Conservation (phyloP, 1,140 invertebrate species). For the Trichonephila clavata region DNA sequence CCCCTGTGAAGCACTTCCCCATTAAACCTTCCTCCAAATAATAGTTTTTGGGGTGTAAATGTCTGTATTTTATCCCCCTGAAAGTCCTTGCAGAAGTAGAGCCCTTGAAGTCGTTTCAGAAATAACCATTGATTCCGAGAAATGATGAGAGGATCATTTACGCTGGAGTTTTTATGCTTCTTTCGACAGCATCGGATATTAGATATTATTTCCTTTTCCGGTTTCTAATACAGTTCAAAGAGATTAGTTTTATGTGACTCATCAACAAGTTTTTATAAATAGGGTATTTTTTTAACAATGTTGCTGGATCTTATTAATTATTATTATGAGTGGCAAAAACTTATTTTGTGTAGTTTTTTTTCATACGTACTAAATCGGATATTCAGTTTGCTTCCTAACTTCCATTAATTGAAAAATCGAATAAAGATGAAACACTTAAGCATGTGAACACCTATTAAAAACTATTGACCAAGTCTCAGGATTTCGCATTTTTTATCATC, state of each 20-base stretch:
- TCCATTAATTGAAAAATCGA: no score
- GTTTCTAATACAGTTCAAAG: not conserved
- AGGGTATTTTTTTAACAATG: no score
- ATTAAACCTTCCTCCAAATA: conserved; percentile 48
- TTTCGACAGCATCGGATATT: not conserved
- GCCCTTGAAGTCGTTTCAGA: not conserved
- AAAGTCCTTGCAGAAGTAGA: not conserved
- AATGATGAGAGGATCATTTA: conserved; percentile 39
- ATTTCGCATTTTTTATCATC: no score
- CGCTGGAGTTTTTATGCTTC: not conserved
- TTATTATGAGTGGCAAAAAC: no score
- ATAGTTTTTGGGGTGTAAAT: conserved; percentile 38
- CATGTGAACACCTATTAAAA: no score
- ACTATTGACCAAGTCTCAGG: no score
- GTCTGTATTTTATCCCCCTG: conserved; percentile 20
- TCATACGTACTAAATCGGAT: no score
- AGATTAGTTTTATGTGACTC: not conserved
- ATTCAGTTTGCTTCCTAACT: no score
- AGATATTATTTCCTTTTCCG: conserved; percentile 1
- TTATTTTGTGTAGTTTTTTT: no score
- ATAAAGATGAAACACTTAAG: no score
- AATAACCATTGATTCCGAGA: conserved; percentile 58
- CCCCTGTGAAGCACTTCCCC: not conserved
- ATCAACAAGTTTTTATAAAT: not conserved
- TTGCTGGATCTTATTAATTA: no score